Conservation (phyloP, 2,113 vertebrate genomes). For the Hydropotes inermis region DNA sequence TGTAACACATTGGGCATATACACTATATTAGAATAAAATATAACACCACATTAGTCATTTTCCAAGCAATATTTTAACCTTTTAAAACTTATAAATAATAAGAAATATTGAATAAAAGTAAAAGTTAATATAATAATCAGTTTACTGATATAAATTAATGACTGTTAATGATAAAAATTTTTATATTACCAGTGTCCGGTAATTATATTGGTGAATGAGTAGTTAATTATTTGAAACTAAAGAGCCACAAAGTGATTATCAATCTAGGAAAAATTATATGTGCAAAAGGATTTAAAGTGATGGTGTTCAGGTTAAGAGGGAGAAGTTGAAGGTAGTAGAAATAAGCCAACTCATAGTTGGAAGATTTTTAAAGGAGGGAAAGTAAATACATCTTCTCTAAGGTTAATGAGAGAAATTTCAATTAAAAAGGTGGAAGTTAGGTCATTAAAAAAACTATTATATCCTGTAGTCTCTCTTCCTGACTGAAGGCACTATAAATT, state of each 20-base stretch:
- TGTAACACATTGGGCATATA: neutral
- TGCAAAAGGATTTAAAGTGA: neutral
- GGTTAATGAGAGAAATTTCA: neutral
- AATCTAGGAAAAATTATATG: neutral
- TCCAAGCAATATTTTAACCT: neutral
- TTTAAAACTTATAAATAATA: neutral
- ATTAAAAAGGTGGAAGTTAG: neutral
- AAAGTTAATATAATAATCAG: neutral
- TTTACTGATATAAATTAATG: neutral
- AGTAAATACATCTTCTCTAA: neutral
- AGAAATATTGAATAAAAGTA: neutral
- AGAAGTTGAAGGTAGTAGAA: neutral
- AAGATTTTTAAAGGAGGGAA: neutral
- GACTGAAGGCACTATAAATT: neutral
- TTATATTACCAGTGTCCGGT: neutral
- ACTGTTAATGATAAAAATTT: neutral
- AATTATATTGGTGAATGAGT: neutral
- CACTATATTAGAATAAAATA: conserved; percentile 1
- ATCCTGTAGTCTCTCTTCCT: neutral
- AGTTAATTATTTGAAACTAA: conserved; percentile 33
- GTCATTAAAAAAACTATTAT: neutral
- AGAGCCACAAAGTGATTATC: conserved; percentile 3
- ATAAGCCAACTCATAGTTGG: neutral
- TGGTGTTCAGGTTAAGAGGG: neutral
- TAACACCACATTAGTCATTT: neutral